These are phyloP conservation scores for Eutolmus rufibarbis DNA, from an alignment of 2,888 invertebrate genomes.

Conservation along the genomic window DNA sequence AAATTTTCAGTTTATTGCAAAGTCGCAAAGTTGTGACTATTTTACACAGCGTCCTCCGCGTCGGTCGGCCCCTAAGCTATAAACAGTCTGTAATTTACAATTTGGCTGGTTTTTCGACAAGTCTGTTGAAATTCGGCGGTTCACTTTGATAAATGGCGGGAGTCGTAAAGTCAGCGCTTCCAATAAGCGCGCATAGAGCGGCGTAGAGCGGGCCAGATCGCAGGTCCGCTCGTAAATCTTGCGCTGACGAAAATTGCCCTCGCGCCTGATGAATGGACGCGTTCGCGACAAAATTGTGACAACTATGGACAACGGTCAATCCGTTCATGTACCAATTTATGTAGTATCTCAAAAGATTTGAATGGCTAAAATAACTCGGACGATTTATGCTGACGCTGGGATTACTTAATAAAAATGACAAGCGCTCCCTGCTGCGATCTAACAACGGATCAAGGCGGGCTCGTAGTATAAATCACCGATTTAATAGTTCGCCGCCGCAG, in stretches of 20 bases:
- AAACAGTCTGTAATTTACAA: background rate
- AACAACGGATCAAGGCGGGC: background rate
- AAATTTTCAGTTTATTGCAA: background rate
- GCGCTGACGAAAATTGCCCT: background rate
- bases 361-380: background rate
- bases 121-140: background rate
- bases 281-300: background rate
- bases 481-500: background rate
- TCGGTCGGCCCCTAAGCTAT: background rate
- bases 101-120: background rate
- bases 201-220: background rate
- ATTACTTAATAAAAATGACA: conserved; percentile 25
- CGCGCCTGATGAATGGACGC: background rate
- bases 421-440: conserved; percentile 17
- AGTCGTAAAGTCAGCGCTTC: background rate
- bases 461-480: background rate
- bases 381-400: conserved; percentile 7
- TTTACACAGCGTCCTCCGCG: background rate
- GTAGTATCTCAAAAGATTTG: background rate
- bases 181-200: background rate
- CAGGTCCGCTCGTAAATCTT: background rate
- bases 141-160: background rate
- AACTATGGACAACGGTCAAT: background rate
- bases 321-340: background rate
- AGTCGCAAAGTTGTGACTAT: background rate